Evolutionary conservation across 2,797 vertebrate species (phyloP).

Genomic region (Gallinago stenura): DNA sequence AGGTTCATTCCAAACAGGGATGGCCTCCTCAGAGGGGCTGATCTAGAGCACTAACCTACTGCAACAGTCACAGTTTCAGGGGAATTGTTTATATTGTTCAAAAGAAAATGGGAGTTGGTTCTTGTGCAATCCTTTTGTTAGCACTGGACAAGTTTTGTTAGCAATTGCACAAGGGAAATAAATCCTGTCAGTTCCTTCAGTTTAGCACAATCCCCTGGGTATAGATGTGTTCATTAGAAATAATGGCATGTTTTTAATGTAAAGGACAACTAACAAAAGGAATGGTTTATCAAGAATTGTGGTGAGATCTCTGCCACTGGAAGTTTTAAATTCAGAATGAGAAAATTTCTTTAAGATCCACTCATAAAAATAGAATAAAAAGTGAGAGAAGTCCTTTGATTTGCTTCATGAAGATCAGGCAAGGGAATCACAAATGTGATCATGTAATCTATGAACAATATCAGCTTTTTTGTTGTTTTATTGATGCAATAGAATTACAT

Average conservation of each 20-base stretch:
- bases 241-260: background rate
- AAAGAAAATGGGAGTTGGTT: background rate
- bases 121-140: background rate
- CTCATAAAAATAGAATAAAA: background rate
- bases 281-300: background rate
- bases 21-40: background rate
- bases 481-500: background rate
- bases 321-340: background rate
- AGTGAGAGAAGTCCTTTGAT: background rate
- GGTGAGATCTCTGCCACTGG: background rate
- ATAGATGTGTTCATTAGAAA: background rate
- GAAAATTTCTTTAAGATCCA: background rate
- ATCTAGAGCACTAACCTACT: background rate
- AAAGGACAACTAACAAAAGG: background rate
- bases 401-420: background rate
- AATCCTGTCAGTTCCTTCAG: background rate
- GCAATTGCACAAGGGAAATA: background rate
- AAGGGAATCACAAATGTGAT: background rate
- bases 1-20: background rate
- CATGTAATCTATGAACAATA: background rate
- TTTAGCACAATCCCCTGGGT: background rate
- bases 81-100: background rate
- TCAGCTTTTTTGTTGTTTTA: background rate
- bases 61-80: background rate
- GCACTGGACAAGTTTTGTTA: background rate